Evolutionary conservation across 2,797 vertebrate species (phyloP), one percentile per base, ranked within the genome.

Genomic region (Sebastes kiyomatsui): DNA sequence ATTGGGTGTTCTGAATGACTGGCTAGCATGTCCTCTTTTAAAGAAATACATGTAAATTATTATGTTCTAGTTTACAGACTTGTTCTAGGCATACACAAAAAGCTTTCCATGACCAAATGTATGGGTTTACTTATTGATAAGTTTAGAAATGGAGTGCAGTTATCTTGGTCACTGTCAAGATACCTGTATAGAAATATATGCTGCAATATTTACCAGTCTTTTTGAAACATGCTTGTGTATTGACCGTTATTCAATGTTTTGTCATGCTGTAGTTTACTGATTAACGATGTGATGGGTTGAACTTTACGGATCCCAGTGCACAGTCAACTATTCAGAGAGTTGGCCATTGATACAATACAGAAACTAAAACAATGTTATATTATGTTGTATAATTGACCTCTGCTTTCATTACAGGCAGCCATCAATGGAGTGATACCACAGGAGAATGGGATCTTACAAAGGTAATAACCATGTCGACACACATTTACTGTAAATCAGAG

Each of bases 341-440:
- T 49, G 49, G 22, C 13, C 32, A 60, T 60, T 65, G 23, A 54
- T 59, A 46, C 8, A 55, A 9, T 12, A 52, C 8, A 32, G 27
- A 42, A 55, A 55, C 25, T 28, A 9, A 33, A 61, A 4, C 20
- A 62, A 30, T 1, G 22, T 35, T 22, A 52, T 33, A 18, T 22
- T 73, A 1, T 65, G 9, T 56, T 54, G 1, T 67, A 16, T 56
- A 71, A 66, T 62, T 49, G 9, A 18, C 25, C 27, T 87, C 12
- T 2, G 2, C 75, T 96, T 85, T 93, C 23, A 93, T 96, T 94
- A 72, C 95, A 99, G 99, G 99, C 98, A 93, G 98, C 99, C 95
- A 99, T 99, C 94, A 99, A 99, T 93, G 98, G 99, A 90, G 98
- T 99, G 89, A 99, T 99, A 94, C 99, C 98, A 88, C 98, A 99